Conservation (phyloP, 2,113 vertebrate genomes). For the Melierax canorus region DNA sequence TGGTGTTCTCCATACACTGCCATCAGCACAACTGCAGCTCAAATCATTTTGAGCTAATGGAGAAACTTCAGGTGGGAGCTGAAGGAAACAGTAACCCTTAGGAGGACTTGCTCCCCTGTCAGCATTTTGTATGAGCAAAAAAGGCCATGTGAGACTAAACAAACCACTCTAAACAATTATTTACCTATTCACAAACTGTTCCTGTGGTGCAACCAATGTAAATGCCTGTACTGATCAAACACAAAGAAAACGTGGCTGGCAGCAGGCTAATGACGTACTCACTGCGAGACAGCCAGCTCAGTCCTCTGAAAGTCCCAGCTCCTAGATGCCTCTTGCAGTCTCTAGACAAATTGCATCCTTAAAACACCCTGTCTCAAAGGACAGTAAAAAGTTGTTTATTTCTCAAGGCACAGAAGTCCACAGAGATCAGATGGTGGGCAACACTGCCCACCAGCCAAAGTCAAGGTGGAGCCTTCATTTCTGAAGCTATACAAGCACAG, state of each 20-base stretch:
- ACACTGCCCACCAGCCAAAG: neutral
- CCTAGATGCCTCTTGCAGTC: neutral
- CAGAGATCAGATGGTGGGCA: neutral
- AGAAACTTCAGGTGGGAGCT: neutral
- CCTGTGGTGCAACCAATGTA: neutral
- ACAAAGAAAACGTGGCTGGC: neutral
- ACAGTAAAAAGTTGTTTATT: neutral
- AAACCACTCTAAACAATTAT: neutral
- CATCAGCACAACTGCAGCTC: neutral
- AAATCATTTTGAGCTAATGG: neutral
- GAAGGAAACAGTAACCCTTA: neutral
- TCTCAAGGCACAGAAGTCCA: neutral
- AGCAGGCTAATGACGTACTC: neutral
- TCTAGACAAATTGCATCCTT: neutral
- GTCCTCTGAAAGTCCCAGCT: neutral
- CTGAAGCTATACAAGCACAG: neutral
- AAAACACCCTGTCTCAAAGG: neutral
- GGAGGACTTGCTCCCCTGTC: neutral
- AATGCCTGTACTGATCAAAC: neutral
- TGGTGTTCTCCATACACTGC: fast-evolving
- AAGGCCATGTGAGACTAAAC: neutral
- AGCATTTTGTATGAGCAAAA: neutral
- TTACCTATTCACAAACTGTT: neutral
- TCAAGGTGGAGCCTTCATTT: neutral
- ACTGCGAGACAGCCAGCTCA: fast-evolving